Evolutionary conservation across 2,797 vertebrate genomes (phyloP), one percentile per base, ranked within the genome.

Genomic region (Synaphobranchus kaupii): DNA sequence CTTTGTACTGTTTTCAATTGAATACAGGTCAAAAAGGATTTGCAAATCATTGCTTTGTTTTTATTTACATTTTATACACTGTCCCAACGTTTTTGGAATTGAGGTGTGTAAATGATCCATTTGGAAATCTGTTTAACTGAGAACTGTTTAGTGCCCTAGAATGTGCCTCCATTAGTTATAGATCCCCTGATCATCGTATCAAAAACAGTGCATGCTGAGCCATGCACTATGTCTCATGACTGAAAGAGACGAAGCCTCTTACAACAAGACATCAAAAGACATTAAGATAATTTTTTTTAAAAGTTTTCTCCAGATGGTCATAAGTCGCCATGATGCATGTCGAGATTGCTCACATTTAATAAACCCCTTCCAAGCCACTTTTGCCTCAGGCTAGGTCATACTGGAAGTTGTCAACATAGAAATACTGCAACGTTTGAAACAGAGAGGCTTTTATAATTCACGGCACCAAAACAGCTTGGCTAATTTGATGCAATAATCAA

Each of bases 271-370:
- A 78, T 78, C 73, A 78, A 44, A 47, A 39, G 39, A 78, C 13
- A 15, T 17, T 20, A 44, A 22, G 73, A 47, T 78, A 47, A 31
- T 78, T 78, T 44, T 78, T 44, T 39, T 0, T 1, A 39, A 39
- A 47, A 47, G 34, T 78, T 78, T 44, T 78, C 34, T 78, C 9
- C 39, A 17, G 34, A 78, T 47, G 52, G 85, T 78, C 86, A 90
- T 87, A 90, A 90, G 91, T 93, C 92, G 94, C 94, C 93, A 93
- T 94, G 93, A 94, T 95, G 93, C 88, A 71, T 92, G 89, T 88
- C 89, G 92, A 90, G 89, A 92, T 90, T 91, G 89, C 89, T 89
- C 90, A 28, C 89, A 91, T 91, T 93, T 92, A 91, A 91, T 93
- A 90, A 73, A 84, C 47, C 88, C 89, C 88, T 90, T 88, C 1